phyloP scores from a whole-genome alignment of 2,888 invertebrate genomes.

The Callyntrura guangdongensis region DNA sequence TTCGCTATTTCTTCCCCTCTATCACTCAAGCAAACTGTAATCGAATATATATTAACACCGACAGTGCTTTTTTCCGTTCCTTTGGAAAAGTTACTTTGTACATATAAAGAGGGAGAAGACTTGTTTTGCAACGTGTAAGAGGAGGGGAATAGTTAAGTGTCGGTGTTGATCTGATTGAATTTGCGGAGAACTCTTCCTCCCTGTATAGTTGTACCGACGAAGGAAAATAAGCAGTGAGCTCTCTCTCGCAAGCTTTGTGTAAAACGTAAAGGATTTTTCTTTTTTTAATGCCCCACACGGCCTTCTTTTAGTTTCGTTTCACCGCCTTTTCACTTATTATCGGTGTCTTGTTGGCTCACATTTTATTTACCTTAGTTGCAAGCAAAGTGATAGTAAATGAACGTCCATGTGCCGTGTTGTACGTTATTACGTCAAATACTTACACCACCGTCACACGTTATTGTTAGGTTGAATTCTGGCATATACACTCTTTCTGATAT shows the following conservation, averaged over 20 bases:
- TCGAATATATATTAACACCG: conserved; percentile 27
- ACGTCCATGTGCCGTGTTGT: too few relatives aligned
- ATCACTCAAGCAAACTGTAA: conserved; percentile 32
- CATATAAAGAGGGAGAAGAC: too few relatives aligned
- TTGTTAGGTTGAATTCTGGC: too few relatives aligned
- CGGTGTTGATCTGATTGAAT: conserved; percentile 38
- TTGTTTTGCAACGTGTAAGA: neutral
- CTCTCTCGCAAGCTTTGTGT: neutral
- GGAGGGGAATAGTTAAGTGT: neutral
- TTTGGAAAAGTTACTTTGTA: neutral
- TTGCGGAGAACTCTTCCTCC: neutral
- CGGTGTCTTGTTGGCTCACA: neutral
- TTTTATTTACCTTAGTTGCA: neutral
- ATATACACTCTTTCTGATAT: neutral
- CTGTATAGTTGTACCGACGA: neutral
- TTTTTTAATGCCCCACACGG: conserved; percentile 8
- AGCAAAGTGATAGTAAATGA: too few relatives aligned
- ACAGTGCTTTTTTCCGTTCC: neutral
- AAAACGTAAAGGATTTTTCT: neutral
- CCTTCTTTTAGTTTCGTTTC: conserved; percentile 11
- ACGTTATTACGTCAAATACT: too few relatives aligned
- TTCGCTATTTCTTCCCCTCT: conserved; percentile 21
- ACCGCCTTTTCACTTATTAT: neutral
- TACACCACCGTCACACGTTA: too few relatives aligned
- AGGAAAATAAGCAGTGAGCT: neutral